Base-by-base conservation (phyloP, 2,797 vertebrate genomes). In the Sebastolobus altivelis region DNA sequence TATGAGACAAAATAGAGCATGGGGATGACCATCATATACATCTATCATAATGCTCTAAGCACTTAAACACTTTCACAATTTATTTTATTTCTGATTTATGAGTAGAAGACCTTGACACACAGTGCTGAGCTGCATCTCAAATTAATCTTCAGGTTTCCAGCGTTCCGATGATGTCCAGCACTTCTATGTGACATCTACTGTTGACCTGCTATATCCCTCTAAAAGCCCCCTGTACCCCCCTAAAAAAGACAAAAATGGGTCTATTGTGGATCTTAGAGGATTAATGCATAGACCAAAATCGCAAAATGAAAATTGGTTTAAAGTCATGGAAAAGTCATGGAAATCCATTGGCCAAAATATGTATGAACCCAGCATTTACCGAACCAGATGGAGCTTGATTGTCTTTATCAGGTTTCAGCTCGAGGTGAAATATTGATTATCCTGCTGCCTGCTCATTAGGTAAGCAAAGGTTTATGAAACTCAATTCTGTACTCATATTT, bases 401-500 rank as follows among this genome's bases (percentile, higher is more conserved):
- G 18, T 75, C 12, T 65, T 35, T 18, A 66, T 75, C 59, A 70
- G 31, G 43, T 65, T 68, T 73, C 9, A 52, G n/a, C 63, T 49
- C 1, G 71, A 68, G 8, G 55, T 74, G 63, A 46, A 76, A 58
- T 70, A 65, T 58, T 40, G 46, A 76, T 79, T 77, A 14, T 37
- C 18, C 37, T 37, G 9, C n/a, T 43, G 59, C 35, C 16, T 70
- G 38, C 1, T 6, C 35, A 38, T 80, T 55, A 52, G 35, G 49
- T 29, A 68, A 75, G 80, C 38, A 79, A 60, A 37, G 16, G 56
- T 55, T 72, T 22, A 29, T 72, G 29, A 35, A 66, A 72, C 11
- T 52, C 6, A 46, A 18, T 81, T 72, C 12, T 68, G 1, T 49
- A 35, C 6, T 73, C 4, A 4, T 68, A 72, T 67, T 77, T 74